phyloP scores from a whole-genome alignment of 23 tunicate genomes.

The Ascidia mentula region DNA sequence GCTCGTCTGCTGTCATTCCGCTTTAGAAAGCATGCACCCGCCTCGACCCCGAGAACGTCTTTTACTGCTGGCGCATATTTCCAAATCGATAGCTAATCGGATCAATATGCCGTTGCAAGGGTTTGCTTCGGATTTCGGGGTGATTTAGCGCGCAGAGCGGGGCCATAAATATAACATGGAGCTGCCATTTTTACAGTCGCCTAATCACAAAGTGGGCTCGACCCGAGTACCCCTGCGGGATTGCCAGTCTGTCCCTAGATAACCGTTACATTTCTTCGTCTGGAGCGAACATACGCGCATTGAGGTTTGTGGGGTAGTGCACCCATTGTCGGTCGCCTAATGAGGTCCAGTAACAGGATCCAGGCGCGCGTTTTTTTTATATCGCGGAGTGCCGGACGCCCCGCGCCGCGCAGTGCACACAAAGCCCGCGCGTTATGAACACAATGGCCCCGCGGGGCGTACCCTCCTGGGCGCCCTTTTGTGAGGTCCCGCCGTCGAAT shows the following conservation, averaged over 20 bases:
- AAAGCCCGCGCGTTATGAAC: neutral
- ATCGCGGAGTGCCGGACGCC: neutral
- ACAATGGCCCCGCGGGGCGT: conserved; percentile 16
- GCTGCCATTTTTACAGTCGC: neutral
- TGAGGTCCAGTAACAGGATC: conserved; percentile 11
- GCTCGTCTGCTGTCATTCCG: no score
- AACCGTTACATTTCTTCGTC: neutral
- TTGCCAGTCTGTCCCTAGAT: neutral
- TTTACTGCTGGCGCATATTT: neutral
- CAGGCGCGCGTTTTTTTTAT: neutral
- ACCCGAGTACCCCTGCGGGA: neutral
- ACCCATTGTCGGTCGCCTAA: conserved; percentile 1
- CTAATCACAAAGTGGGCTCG: neutral
- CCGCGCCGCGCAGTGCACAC: neutral
- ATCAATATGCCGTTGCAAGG: neutral
- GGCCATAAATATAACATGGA: neutral
- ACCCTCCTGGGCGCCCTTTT: conserved; percentile 15
- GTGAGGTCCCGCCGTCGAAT: neutral
- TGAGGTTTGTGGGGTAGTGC: neutral
- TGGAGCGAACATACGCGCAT: neutral
- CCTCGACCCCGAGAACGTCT: neutral
- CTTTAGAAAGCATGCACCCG: neutral
- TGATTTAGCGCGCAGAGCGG: no score
- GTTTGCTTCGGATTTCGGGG: neutral
- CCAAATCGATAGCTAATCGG: neutral